Evolutionary conservation across 2,888 invertebrate species (phyloP), one percentile per base, ranked within the genome.

Genomic region (Napeogenes sylphis): DNA sequence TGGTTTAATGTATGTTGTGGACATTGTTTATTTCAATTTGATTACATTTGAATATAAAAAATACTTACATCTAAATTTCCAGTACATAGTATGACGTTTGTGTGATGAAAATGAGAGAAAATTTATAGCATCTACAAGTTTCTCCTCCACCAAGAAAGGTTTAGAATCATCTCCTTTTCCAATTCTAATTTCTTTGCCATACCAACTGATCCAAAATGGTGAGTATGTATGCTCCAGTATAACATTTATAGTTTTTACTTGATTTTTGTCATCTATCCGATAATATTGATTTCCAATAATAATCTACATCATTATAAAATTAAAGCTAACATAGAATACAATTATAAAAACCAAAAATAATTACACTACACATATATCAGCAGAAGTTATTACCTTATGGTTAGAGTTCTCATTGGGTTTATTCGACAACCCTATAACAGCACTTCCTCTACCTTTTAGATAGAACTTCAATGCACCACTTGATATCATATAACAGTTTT

Each of bases 131-230:
- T 75, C 71, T 3, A 55, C 61, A 54, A 70, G 65, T 58, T 74
- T 70, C 56, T 69, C 70, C 8, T 59, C 56, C 14, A 68, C 70
- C 38, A 70, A 68, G 5, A 82, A 57, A 2, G 83, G 77, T 38
- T 70, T 75, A 8, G 80, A 75, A 45, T 86, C 86, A 59, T 84
- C 82, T 59, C 82, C 80, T 30, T 81, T 72, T 30, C 86, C 87
- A 21, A 92, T 72, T 55, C 76, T 73, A 60, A 92, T 74, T 55
- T 72, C 71, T 51, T 85, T 84, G 55, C 82, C 79, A 70, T 84
- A 75, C 92, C 93, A 92, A 58, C 82, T 79, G 38, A 92, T 72
- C 81, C 88, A 83, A 71, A 92, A 92, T 69, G 78, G 85, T 69
- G 80, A 84, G 71, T 78, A 87, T 69, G 89, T 85, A 51, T 83